Conservation (phyloP, 2,797 vertebrate genomes). For the Neoniphon sammara region DNA sequence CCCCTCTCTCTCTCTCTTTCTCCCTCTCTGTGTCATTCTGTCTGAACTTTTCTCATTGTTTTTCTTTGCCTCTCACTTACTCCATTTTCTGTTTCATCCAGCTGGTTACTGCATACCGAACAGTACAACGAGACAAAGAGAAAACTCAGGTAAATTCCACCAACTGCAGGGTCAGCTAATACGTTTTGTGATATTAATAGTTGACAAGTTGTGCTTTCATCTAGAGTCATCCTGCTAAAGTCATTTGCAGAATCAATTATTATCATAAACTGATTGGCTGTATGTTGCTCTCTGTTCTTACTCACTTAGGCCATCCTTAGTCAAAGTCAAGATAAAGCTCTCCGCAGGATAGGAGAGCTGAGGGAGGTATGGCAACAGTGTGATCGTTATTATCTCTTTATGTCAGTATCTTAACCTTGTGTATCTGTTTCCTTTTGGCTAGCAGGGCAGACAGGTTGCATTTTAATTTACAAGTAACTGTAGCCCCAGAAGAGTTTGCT, state of each 20-base stretch:
- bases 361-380: constrained; percentile 86
- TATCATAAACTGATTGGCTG: constrained; percentile 6
- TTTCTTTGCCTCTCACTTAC: background rate
- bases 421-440: background rate
- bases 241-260: background rate
- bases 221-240: background rate
- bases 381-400: background rate
- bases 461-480: background rate
- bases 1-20: background rate
- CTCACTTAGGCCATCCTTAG: constrained; percentile 89
- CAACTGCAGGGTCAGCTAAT: background rate
- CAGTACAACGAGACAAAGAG: constrained; percentile 93
- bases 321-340: constrained; percentile 97
- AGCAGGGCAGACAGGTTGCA: no score
- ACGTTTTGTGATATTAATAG: background rate
- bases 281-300: constrained; percentile 35
- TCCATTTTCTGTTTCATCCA: constrained; percentile 67
- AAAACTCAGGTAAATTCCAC: constrained; percentile 90
- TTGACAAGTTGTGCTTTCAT: background rate
- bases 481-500: no score
- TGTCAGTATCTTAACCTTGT: background rate
- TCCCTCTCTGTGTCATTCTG: background rate
- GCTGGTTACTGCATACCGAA: constrained; percentile 92
- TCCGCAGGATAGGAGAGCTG: constrained; percentile 95
- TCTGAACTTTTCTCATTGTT: background rate